A percentile compares a stretch with the other conserved stretches of the same genome.
These are phyloP conservation scores for Diplodus puntazzo DNA, from an alignment of 2,797 vertebrate genomes.

Conservation along the genomic window DNA sequence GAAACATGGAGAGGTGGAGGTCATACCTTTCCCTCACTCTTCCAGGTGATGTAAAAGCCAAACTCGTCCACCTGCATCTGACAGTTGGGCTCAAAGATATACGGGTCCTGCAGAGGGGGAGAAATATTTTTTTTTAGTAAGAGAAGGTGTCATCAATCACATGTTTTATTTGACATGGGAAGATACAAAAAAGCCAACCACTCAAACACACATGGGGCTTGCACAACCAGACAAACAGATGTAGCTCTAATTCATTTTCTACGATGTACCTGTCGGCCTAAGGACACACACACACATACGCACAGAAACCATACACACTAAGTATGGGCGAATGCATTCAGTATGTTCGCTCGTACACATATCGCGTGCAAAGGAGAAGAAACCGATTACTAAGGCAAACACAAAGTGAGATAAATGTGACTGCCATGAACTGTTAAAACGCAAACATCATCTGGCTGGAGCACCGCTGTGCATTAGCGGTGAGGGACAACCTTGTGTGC, in stretches of 20 bases:
- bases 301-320: background rate
- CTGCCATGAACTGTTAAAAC: conserved; percentile 31
- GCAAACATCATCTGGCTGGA: conserved; percentile 53
- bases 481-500: background rate
- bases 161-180: conserved; percentile 57
- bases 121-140: background rate
- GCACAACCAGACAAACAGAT: conserved; percentile 50
- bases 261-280: conserved; percentile 18
- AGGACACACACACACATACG: conserved; percentile 14
- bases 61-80: conserved; percentile 96
- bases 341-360: conserved; percentile 16
- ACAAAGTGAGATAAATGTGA: conserved; percentile 51
- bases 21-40: conserved; percentile 96
- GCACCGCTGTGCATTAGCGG: conserved; percentile 15
- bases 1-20: background rate
- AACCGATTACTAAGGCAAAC: conserved; percentile 45
- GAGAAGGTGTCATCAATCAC: conserved; percentile 34
- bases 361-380: conserved; percentile 14
- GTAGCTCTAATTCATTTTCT: conserved; percentile 39
- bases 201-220: conserved; percentile 22
- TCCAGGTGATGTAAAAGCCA: conserved; percentile 98
- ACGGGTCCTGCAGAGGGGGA: conserved; percentile 90
- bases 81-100: conserved; percentile 95
- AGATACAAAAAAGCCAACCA: conserved; percentile 48
- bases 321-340: conserved; percentile 14